Evolutionary conservation across 2,888 invertebrate genomes (phyloP), one percentile per base, ranked within the genome.

Genomic region (Branchipolynoe longqiensis): DNA sequence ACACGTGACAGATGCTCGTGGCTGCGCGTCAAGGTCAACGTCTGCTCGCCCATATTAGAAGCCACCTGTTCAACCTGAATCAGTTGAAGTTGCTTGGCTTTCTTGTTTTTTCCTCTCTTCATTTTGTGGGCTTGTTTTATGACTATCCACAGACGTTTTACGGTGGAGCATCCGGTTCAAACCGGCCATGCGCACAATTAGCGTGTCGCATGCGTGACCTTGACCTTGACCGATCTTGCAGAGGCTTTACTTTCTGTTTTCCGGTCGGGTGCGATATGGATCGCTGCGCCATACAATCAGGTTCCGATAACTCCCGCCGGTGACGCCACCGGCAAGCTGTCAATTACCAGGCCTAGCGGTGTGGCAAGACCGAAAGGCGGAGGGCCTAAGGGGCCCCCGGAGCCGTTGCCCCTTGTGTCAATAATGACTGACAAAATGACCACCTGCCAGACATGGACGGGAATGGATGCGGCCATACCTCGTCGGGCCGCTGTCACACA

Each of bases 371-470:
- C 69, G 69, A 38, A 69, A 69, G 36, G 18, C 48, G 48, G 69
- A 22, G 69, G 69, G 18, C 69, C 69, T 38, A 69, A 4, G 69
- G 36, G 38, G 36, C n/a, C 69, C 69, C 69, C 33, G 38, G 22
- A 38, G 36, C 8, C 69, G 18, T 12, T 33, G 69, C 69, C 69
- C 69, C 69, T 38, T 69, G 69, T 69, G 69, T 69, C 69, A 69
- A 69, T 69, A 69, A 69, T 38, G 69, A 69, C 69, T 33, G 69
- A 6, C 38, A 69, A 69, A 69, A 69, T 69, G 69, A 22, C 69
- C 69, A 22, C 69, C 33, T 38, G 69, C 69, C 12, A 69, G 69
- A 69, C 69, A 69, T 18, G 0, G 22, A 69, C 69, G 38, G 33
- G 69, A 69, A 38, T 38, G 69, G 69, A 4, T 22, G 36, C 69